Evolutionary conservation across 2,797 vertebrate genomes (phyloP).

Genomic region (Sebastolobus altivelis): DNA sequence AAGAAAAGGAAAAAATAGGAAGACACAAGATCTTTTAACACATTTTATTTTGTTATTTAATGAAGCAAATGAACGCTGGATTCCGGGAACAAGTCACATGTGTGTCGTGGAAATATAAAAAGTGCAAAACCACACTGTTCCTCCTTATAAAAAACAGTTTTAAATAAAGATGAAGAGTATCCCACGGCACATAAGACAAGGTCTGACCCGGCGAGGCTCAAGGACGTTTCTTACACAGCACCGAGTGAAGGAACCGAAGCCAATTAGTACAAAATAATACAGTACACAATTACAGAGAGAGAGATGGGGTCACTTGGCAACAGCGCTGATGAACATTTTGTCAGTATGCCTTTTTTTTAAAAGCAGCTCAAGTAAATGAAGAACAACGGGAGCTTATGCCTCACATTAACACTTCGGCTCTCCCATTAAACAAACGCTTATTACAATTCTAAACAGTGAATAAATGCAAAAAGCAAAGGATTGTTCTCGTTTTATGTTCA

Average conservation of each 20-base stretch:
- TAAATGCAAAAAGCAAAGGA: constrained; percentile 79
- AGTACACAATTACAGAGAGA: constrained; percentile 79
- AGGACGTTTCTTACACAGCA: constrained; percentile 80
- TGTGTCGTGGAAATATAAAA: constrained; percentile 84
- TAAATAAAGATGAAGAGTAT: constrained; percentile 85
- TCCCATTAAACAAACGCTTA: constrained; percentile 63
- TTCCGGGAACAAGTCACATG: constrained; percentile 81
- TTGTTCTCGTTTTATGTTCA: constrained; percentile 76
- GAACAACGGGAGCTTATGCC: constrained; percentile 61
- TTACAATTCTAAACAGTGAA: constrained; percentile 80
- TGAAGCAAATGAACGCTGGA: constrained; percentile 84
- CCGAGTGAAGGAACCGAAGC: constrained; percentile 70
- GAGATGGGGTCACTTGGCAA: constrained; percentile 67
- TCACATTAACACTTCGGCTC: constrained; percentile 65
- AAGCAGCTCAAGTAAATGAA: constrained; percentile 82
- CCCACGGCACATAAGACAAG: constrained; percentile 79
- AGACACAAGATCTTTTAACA: constrained; percentile 65
- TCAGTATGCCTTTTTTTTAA: constrained; percentile 71
- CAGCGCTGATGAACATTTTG: constrained; percentile 76
- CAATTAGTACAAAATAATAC: constrained; percentile 79
- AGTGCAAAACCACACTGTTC: constrained; percentile 87
- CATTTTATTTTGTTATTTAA: constrained; percentile 84
- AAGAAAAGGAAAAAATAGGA: not conserved
- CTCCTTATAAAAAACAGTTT: constrained; percentile 81
- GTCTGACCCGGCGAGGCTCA: constrained; percentile 79